Percentiles rank a stretch among this genome's conserved stretches.
Evolutionary conservation across 2,797 vertebrate genomes (phyloP).

Genomic region (Synanceia verrucosa): DNA sequence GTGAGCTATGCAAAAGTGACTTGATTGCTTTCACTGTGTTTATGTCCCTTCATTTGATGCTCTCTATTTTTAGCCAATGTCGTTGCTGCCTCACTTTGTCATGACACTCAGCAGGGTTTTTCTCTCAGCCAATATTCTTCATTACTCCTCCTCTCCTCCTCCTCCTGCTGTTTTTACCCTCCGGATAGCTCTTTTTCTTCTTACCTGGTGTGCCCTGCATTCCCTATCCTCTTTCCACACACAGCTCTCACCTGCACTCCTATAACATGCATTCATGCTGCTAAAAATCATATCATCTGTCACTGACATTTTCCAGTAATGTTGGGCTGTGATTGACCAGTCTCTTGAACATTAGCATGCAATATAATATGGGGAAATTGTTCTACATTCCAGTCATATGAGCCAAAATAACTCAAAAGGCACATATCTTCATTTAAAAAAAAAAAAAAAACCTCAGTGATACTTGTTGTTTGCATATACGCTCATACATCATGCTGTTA

Average conservation of each 20-base stretch:
- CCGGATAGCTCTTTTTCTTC: slow-evolving; percentile 42
- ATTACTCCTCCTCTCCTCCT: slow-evolving; percentile 44
- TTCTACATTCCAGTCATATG: not conserved
- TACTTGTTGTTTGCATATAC: slow-evolving; percentile 1
- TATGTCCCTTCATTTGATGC: slow-evolving; percentile 36
- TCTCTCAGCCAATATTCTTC: slow-evolving; percentile 47
- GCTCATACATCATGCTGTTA: slow-evolving; percentile 9
- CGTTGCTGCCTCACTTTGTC: slow-evolving; percentile 48
- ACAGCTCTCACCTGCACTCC: slow-evolving; percentile 11
- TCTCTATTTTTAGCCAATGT: slow-evolving; percentile 52
- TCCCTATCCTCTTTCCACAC: slow-evolving; percentile 4
- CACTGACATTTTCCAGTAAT: not conserved
- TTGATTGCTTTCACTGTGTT: slow-evolving; percentile 50
- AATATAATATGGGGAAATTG: not conserved
- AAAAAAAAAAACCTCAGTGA: not conserved
- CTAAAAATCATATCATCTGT: not conserved
- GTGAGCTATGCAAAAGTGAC: slow-evolving; percentile 8
- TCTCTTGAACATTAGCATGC: not conserved
- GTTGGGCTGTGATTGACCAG: not conserved
- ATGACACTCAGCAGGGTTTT: slow-evolving; percentile 60
- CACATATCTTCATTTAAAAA: not conserved
- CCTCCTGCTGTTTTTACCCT: slow-evolving; percentile 53
- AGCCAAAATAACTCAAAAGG: not conserved
- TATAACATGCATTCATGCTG: not conserved
- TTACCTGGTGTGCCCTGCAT: slow-evolving; percentile 13